Base-by-base conservation (phyloP, 2,113 vertebrate genomes). In the Formicarius rufipectus region DNA sequence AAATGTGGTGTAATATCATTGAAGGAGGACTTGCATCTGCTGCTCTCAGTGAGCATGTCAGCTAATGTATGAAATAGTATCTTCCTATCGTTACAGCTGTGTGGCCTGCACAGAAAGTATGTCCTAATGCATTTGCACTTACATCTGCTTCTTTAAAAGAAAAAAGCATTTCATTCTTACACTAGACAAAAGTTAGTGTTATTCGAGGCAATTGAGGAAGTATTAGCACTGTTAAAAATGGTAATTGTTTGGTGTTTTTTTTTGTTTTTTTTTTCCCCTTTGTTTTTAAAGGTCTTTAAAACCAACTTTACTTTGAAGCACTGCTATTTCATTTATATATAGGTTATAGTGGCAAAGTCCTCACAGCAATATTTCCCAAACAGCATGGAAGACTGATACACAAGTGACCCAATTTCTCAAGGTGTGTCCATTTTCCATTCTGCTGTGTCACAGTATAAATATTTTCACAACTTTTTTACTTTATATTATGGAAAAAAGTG, bases 401-500 rank as follows among this genome's bases (percentile, higher is more conserved):
- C 33, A 50, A 44, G 37, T 50, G 64, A 83, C 45, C 21, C 2
- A 30, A 8, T 67, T 71, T 95, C 87, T 83, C 30, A 11, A 66
- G 20, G 16, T 73, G 50, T 45, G 5, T 80, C 79, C 21, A 14
- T 96, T 86, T 95, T 67, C 30, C 15, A 13, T 93, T 93, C 83
- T 90, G 30, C 45, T 86, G 30, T 16, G 3, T 79, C 37, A 30
- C 35, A 90, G 80, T 59, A 19, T 94, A 86, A 91, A 19, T 19
- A 37, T 20, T 95, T 73, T 85, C 66, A 60, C 35, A 56, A 44
- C 39, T 88, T 94, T 28, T 79, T 97, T 94, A 55, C 63, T 79
- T 92, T 30, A 86, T 80, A 60, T 68, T 96, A 14, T 28, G 87
- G 72, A 35, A 93, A 90, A 56, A 62, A 91, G 39, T 84, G 92